phyloP scores from a whole-genome alignment of 2,113 vertebrate genomes.

The Ranitomeya variabilis region DNA sequence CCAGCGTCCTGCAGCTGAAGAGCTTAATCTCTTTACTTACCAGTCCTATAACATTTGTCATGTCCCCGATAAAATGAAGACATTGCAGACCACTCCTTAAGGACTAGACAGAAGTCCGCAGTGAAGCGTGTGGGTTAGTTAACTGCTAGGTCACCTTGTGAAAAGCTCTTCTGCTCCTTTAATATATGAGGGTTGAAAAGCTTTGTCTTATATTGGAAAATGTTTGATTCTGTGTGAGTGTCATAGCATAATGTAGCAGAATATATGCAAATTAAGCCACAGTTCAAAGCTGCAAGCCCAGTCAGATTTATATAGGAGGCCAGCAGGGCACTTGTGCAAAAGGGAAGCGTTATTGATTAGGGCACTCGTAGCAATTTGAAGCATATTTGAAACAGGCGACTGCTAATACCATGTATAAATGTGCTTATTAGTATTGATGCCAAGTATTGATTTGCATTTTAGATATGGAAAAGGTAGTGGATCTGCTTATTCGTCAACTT shows the following conservation, averaged over 20 bases:
- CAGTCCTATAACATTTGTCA: slow-evolving; percentile 19
- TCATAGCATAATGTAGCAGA: not conserved
- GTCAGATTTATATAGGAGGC: not conserved
- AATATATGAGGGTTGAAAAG: not conserved
- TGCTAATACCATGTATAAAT: not conserved
- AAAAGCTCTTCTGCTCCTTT: not conserved
- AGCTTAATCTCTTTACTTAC: slow-evolving; percentile 1
- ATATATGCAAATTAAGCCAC: not conserved
- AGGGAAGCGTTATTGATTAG: not conserved
- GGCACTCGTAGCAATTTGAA: not conserved
- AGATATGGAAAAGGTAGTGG: not conserved
- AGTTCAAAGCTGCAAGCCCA: not conserved
- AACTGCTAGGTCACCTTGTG: not conserved
- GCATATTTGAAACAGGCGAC: not conserved
- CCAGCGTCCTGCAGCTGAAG: slow-evolving; percentile 6
- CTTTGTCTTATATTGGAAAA: not conserved
- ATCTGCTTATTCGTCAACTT: not conserved
- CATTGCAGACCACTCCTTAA: not conserved
- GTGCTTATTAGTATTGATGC: not conserved
- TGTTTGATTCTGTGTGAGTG: not conserved
- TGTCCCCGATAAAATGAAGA: not conserved
- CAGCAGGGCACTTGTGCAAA: not conserved
- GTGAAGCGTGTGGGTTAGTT: not conserved
- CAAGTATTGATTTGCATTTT: not conserved
- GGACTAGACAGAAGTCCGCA: not conserved